Conservation (phyloP, 2,888 invertebrate genomes). For the Chirona hameri region DNA sequence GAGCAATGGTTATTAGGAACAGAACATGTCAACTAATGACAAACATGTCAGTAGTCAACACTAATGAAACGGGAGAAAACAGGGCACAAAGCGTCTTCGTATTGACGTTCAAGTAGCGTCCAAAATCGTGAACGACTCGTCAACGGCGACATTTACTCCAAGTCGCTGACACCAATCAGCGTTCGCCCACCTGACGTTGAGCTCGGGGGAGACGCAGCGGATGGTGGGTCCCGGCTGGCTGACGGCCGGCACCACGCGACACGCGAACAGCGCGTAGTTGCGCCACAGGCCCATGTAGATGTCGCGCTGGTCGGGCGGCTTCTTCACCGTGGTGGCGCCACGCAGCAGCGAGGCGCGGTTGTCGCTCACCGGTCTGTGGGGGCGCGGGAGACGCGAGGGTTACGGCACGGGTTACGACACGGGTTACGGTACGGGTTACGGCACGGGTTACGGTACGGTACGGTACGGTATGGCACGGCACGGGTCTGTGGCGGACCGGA, state of each 20-base stretch:
- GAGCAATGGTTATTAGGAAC: no score
- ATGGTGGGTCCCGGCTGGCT: constrained; percentile 74
- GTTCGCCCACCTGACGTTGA: constrained; percentile 73
- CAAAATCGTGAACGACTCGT: no score
- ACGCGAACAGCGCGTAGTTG: constrained; percentile 94
- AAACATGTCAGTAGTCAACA: no score
- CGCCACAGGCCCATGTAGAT: constrained; percentile 96
- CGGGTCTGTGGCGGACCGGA: no score
- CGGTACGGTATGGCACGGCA: no score
- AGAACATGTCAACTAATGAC: no score
- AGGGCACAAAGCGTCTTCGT: no score
- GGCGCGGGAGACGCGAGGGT: constrained; percentile 39
- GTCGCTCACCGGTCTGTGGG: constrained; percentile 84
- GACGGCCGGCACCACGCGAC: constrained; percentile 76
- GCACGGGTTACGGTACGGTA: not conserved
- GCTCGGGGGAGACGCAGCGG: constrained; percentile 87
- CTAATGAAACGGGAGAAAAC: no score
- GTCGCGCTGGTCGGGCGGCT: constrained; percentile 88
- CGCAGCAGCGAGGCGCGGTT: constrained; percentile 90
- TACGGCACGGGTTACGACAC: no score
- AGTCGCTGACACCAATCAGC: no score
- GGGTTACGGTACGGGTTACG: constrained; percentile 56
- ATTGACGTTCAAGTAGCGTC: no score
- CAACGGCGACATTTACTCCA: no score
- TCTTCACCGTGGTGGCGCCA: constrained; percentile 79